Percentiles rank a stretch among this genome's conserved stretches.
Conservation (phyloP, 2,888 invertebrate species). For the Callinectes sapidus region DNA sequence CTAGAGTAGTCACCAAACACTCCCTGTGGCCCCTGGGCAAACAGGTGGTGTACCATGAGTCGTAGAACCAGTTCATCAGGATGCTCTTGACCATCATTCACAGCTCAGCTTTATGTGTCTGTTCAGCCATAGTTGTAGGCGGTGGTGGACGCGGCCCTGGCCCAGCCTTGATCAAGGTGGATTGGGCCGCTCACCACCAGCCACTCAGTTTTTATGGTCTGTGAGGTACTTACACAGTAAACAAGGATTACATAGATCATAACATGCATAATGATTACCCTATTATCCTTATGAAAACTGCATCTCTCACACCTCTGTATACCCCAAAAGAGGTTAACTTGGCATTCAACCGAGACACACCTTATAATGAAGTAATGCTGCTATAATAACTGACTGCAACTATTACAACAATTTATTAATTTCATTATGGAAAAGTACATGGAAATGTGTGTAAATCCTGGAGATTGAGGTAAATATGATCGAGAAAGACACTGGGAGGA, state of each 20-base stretch:
- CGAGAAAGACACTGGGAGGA: no score
- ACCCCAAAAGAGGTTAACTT: no score
- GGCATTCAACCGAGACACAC: no score
- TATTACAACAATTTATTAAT: no score
- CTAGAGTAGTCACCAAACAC: constrained; percentile 50
- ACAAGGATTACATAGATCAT: constrained; percentile 57
- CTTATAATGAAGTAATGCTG: no score
- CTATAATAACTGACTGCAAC: no score
- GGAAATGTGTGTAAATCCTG: no score
- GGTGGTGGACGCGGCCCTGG: neutral
- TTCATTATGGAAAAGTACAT: no score
- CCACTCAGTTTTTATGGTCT: constrained; percentile 59
- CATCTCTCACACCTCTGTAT: neutral
- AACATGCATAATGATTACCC: neutral
- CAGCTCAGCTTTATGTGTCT: constrained; percentile 69
- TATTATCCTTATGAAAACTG: neutral
- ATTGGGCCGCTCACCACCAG: neutral
- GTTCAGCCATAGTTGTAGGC: constrained; percentile 59
- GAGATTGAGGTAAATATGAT: no score
- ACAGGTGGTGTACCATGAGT: constrained; percentile 51
- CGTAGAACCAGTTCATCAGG: constrained; percentile 48
- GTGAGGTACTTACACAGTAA: constrained; percentile 69
- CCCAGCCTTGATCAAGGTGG: neutral
- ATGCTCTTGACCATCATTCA: constrained; percentile 64
- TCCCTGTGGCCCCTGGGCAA: constrained; percentile 7